Percentiles rank a stretch among this genome's conserved stretches.
These are phyloP conservation scores for Cranoglanis bouderius DNA, from an alignment of 2,113 vertebrate species.

Conservation along the genomic window DNA sequence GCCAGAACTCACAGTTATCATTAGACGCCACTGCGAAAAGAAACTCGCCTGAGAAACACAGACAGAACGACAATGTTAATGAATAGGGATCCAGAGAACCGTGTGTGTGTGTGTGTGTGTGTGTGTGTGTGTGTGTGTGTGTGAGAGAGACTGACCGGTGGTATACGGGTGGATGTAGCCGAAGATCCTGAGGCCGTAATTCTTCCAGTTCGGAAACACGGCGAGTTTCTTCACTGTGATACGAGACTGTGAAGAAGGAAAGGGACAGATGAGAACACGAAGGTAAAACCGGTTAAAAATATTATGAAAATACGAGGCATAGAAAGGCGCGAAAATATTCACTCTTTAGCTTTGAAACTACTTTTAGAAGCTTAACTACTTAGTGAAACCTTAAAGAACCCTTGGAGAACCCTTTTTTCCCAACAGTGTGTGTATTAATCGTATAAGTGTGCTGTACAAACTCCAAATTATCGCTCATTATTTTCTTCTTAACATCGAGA, in stretches of 20 bases:
- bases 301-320: not conserved
- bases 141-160: conserved; percentile 73
- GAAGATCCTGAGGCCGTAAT: conserved; percentile 93
- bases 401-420: not conserved
- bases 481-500: not conserved
- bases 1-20: conserved; percentile 95
- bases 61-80: not conserved
- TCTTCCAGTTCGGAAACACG: conserved; percentile 84
- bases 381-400: not conserved
- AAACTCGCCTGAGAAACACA: conserved; percentile 77
- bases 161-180: conserved; percentile 88
- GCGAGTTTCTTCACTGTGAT: conserved; percentile 86
- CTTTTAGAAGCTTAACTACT: not conserved
- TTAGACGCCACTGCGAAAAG: conserved; percentile 89
- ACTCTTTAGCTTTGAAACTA: not conserved
- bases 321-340: not conserved
- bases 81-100: not conserved
- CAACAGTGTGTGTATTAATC: no score
- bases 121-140: not conserved
- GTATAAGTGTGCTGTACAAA: not conserved
- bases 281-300: not conserved
- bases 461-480: not conserved
- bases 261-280: not conserved
- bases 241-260: conserved; percentile 71
- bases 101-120: not conserved